Base-by-base conservation (phyloP, 1,140 invertebrate species). In the Cepaea nemoralis region DNA sequence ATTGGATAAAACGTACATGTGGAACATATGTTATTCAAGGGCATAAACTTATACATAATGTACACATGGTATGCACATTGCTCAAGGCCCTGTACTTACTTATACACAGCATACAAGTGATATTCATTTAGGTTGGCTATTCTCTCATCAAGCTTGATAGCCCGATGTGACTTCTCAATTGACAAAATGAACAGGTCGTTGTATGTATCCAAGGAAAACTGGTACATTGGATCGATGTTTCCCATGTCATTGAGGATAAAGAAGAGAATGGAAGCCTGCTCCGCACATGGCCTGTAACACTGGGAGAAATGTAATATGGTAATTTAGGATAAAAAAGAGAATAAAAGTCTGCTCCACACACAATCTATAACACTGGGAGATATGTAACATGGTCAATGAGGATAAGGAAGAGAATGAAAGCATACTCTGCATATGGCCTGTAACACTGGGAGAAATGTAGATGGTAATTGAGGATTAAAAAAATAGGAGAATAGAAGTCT, bases 91-190 rank as follows among this genome's bases (percentile, higher is more conserved):
- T 39, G 31, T 45, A 73, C 77, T 75, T 90, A 95, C 95, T 94
- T 95, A 90, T 96, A 97, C 1, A 96, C 94, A 66, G 95, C 93
- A 90, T 95, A 96, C 5, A 96, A 97, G 86, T 97, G 96, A 90
- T 94, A 96, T 79, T 96, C 95, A 90, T 96, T 96, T 14, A 97
- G 92, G 75, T 94, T 93, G 12, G 91, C 91, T 85, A 97, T 96
- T 81, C 96, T 93, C 77, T 96, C 95, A 35, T 93, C 92, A 14
- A 96, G 89, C 79, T 94, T 93, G 0, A 91, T 85, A 80, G 93
- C 93, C 82, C 94, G 94, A 19, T 93, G 93, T 88, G 95, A 96
- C 76, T 94, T 95, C 69, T 95, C 94, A 84, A 97, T 96, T 19
- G 95, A 96, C 86, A 94, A 93, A 37, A 92, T 94, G 89, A 97